These are phyloP conservation scores for Agrochola circellaris DNA, from an alignment of 2,888 invertebrate genomes.

Conservation along the genomic window DNA sequence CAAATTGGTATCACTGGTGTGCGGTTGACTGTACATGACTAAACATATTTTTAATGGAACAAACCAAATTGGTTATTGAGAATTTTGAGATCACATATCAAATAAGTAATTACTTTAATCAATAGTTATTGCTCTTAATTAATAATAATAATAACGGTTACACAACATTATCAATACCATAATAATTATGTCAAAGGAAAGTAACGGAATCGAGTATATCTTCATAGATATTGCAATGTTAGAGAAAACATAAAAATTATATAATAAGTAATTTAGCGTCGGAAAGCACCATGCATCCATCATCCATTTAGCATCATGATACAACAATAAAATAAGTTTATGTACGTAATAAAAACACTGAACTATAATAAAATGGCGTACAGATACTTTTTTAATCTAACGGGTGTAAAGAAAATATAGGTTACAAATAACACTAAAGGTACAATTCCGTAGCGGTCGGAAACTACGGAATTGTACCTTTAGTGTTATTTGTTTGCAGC, in stretches of 20 bases:
- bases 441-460: too few relatives aligned
- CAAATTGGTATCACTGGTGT: not conserved
- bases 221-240: not conserved
- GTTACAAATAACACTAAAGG: not conserved
- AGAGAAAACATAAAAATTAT: not conserved
- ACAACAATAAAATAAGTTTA: too few relatives aligned
- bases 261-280: not conserved
- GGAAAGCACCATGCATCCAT: too few relatives aligned
- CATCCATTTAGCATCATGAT: not conserved
- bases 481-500: too few relatives aligned
- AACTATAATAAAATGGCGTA: not conserved
- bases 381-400: not conserved
- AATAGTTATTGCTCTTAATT: not conserved
- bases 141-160: not conserved
- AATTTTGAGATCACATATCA: conserved; percentile 38
- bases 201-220: not conserved
- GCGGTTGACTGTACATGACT: not conserved
- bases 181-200: not conserved
- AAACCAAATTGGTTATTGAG: not conserved
- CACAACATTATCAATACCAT: not conserved
- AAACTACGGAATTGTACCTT: too few relatives aligned
- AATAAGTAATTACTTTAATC: conserved; percentile 20
- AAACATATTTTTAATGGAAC: not conserved
- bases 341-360: not conserved
- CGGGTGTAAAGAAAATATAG: not conserved